Base-by-base conservation (phyloP, 2,888 invertebrate genomes). In the Drosophila quinaria region DNA sequence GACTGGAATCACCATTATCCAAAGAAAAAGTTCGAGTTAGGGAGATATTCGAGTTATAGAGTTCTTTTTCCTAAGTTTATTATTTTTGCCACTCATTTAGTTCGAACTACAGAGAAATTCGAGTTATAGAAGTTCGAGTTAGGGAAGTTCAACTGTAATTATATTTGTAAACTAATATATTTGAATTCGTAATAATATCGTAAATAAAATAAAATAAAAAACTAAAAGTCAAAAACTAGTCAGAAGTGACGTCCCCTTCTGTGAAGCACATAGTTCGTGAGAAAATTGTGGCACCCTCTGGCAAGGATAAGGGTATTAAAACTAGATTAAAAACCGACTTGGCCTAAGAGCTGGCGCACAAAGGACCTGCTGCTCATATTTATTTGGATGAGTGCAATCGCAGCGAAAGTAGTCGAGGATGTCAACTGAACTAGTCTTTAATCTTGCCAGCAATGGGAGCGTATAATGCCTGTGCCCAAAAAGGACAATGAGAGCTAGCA, bases 391-490 rank as follows among this genome's bases (percentile, higher is more conserved):
- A 61, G 35, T 33, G 42, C 51, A 51, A 35, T 52, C 39, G 46
- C 50, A 51, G 49, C 11, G 22, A 52, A 29, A 41, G 41, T 55
- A 37, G 65, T 65, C 52, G 46, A 65, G 51, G 25, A 46, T 54
- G 39, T 25, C 61, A 54, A 46, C 49, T 44, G 58, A 61, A 61
- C 55, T 41, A 52, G 68, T 74, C 58, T 66, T 76, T 76, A 81
- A 76, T 73, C 76, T 56, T 70, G 51, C 25, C 62, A 68, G 68
- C 78, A 73, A 78, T 72, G 67, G 56, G 68, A 64, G 76, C 79
- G 62, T 52, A 35, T 33, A 25, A 31, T 39, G 41, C 35, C 35
- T 47, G 35, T 15, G 37, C n/a, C 31, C 46, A 54, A 41, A 42
- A 31, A 47, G 63, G 25, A 50, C 56, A 63, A 55, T 33, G 47